Evolutionary conservation across 2,113 vertebrate species (phyloP), one percentile per base, ranked within the genome.

Genomic region (Recurvirostra avosetta): DNA sequence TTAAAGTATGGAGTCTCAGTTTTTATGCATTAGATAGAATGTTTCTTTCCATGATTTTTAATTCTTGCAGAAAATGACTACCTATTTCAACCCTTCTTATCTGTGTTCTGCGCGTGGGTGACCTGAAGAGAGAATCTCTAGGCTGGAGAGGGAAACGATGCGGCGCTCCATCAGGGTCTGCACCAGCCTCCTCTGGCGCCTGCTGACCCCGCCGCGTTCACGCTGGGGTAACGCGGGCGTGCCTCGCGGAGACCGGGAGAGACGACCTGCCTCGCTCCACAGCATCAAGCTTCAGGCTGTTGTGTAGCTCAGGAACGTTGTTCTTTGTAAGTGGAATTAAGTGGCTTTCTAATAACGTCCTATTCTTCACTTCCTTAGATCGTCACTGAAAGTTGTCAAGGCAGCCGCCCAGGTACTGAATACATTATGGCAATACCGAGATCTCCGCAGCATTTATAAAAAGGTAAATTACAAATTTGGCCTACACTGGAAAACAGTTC

Each of bases 361-460:
- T 88, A 7, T 81, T 63, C 49, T 32, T 1, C 92, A 82, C 91
- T 86, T 79, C 93, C 83, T 23, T 95, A 99, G 99, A 87, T 99
- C 99, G 26, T 99, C 99, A 3, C 97, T 99, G 97, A 99, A 99
- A 94, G 99, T 99, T 95, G 99, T 99, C 74, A 99, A 99, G 97
- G 99, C 99, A 7, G 99, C 99, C 0, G 99, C 99, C 95, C 99
- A 99, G 97, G 99, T 99, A 43, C 98, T 99, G 97, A 99, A 99
- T 93, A 99, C 99, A 1, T 97, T 99, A 78, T 99, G 99, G 99
- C 99, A 99, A 97, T 99, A 99, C 97, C 97, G 99, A 95, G 99
- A 99, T 94, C 99, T 99, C 83, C 99, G 99, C 27, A 99, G 99
- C 97, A 99, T 99, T 97, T 99, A 99, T 95, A 99, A 99, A 97